Percentiles rank a stretch among this genome's conserved stretches.
Evolutionary conservation across 2,797 vertebrate genomes (phyloP).

Genomic region (Otolemur crassicaudatus): DNA sequence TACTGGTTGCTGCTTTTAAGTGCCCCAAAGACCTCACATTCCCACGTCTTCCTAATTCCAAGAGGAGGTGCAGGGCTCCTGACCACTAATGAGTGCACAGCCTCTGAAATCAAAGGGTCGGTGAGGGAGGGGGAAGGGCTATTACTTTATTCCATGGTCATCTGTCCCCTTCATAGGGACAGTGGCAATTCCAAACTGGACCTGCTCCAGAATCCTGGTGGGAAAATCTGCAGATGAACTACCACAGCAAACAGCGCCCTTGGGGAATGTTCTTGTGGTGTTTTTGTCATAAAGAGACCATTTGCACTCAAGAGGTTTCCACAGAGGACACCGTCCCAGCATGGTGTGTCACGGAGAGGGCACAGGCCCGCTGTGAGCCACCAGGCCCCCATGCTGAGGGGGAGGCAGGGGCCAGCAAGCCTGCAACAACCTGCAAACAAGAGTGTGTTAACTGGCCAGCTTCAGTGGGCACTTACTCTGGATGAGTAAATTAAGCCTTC

Average conservation of each 20-base stretch:
- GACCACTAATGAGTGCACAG: slow-evolving; percentile 53
- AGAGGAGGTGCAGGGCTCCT: slow-evolving; percentile 77
- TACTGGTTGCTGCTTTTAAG: slow-evolving; percentile 74
- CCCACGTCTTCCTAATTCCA: slow-evolving; percentile 71
- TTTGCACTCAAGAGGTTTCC: slow-evolving; percentile 62
- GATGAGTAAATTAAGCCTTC: slow-evolving; percentile 53
- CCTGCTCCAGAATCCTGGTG: slow-evolving; percentile 83
- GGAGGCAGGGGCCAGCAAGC: neutral
- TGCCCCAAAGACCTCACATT: slow-evolving; percentile 78
- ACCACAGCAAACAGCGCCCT: slow-evolving; percentile 73
- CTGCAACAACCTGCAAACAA: neutral
- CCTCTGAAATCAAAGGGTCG: slow-evolving; percentile 52
- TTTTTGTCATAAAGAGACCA: slow-evolving; percentile 69
- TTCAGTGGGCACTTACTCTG: slow-evolving; percentile 26
- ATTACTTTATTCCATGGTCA: slow-evolving; percentile 73
- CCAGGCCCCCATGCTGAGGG: neutral
- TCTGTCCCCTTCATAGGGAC: slow-evolving; percentile 85
- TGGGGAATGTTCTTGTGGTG: slow-evolving; percentile 77
- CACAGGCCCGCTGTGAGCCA: neutral
- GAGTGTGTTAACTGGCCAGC: neutral
- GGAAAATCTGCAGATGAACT: slow-evolving; percentile 85
- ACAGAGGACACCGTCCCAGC: slow-evolving; percentile 51
- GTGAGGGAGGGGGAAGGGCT: neutral
- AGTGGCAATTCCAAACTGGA: slow-evolving; percentile 84
- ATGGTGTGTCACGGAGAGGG: neutral